Conservation (phyloP, 64 coral and sea anemone genomes). For the Platygyra sinensis region DNA sequence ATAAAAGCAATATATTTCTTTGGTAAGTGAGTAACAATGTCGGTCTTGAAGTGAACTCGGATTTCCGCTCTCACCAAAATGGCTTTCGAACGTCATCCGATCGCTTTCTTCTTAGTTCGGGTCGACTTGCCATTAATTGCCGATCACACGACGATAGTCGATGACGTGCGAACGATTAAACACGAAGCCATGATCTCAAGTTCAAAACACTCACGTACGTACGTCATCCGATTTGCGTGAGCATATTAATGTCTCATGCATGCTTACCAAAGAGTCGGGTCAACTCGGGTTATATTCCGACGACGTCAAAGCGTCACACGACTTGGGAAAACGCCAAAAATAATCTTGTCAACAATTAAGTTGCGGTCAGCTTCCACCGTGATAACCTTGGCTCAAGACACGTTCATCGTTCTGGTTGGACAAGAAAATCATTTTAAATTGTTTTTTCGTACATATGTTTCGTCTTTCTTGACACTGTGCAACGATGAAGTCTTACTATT, state of each 20-base stretch:
- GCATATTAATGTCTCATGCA: background rate
- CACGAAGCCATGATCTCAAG: background rate
- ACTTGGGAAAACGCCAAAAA: background rate
- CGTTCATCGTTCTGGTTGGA: background rate
- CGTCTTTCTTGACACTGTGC: background rate
- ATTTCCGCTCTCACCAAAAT: background rate
- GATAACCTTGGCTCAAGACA: background rate
- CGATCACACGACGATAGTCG: background rate
- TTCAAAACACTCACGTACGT: background rate
- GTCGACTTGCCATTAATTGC: background rate
- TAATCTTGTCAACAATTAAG: background rate
- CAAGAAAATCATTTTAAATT: too few relatives aligned
- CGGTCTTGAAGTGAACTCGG: background rate
- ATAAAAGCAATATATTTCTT: background rate
- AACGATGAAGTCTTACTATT: background rate
- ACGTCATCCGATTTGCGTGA: conserved; percentile 1
- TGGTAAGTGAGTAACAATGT: too few relatives aligned
- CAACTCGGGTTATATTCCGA: background rate
- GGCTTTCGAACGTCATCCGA: background rate
- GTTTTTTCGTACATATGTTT: too few relatives aligned
- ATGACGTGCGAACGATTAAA: background rate
- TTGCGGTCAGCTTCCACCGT: background rate
- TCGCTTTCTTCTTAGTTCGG: background rate
- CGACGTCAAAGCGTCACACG: background rate
- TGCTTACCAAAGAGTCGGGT: background rate